Percentiles rank a stretch among this genome's conserved stretches.
Evolutionary conservation across 2,888 invertebrate species (phyloP).

Genomic region (Junonia oenone): DNA sequence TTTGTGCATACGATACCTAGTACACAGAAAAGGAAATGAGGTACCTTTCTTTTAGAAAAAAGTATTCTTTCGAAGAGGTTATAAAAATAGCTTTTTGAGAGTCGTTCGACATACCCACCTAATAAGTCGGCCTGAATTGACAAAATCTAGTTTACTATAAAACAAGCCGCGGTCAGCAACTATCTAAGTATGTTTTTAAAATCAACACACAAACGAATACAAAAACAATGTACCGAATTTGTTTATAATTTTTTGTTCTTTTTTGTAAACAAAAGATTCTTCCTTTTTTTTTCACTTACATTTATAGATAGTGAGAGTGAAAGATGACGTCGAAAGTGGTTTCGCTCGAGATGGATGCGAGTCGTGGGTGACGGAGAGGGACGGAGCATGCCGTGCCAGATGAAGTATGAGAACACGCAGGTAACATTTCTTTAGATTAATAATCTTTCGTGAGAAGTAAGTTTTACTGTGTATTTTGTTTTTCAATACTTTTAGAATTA

Average conservation of each 20-base stretch:
- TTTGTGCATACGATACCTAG: too few relatives aligned
- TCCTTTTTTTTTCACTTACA: slow-evolving; percentile 43
- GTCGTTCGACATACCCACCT: too few relatives aligned
- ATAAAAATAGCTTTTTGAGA: too few relatives aligned
- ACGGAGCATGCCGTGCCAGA: slow-evolving; percentile 36
- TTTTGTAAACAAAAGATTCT: neutral
- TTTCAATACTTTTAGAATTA: too few relatives aligned
- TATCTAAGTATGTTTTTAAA: too few relatives aligned
- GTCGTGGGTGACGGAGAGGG: slow-evolving; percentile 37
- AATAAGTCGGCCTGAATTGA: neutral
- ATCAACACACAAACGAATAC: too few relatives aligned
- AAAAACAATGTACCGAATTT: neutral
- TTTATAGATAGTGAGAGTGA: slow-evolving; percentile 72
- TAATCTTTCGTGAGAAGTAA: slow-evolving; percentile 35
- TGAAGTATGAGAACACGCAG: slow-evolving; percentile 65
- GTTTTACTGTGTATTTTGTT: neutral
- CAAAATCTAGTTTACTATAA: too few relatives aligned
- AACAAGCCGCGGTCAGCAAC: too few relatives aligned
- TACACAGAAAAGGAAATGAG: too few relatives aligned
- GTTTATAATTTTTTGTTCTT: neutral
- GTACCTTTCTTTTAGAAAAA: too few relatives aligned
- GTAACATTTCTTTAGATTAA: slow-evolving; percentile 52
- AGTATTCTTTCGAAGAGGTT: too few relatives aligned
- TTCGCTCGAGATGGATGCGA: slow-evolving; percentile 38
- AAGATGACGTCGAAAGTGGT: slow-evolving; percentile 68